Base-by-base conservation (phyloP, 2,888 invertebrate genomes). In the Neoitamus cyanurus region DNA sequence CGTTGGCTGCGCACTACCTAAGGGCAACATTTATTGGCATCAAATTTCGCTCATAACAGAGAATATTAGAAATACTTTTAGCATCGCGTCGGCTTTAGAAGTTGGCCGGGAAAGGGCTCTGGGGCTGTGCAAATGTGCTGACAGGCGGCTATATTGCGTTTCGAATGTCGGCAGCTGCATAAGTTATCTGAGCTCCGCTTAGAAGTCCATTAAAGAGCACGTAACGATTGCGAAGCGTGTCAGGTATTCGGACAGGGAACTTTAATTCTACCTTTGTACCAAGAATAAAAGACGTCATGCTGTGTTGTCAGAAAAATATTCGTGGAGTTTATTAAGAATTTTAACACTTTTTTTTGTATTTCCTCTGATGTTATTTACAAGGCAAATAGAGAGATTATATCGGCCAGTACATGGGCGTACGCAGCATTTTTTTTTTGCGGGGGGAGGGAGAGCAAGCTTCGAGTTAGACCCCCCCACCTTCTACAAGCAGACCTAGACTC, bases 11-110 rank as follows among this genome's bases (percentile, higher is more conserved):
- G 58, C 69, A 75, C 46, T 30, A 73, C 84, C 85, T 36, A 11
- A 13, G 77, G 84, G 82, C 70, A 80, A 37, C 78, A 77, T 83
- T 84, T 83, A 84, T 84, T 84, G 86, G 84, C 85, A 86, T 80
- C 86, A 84, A 84, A 85, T 85, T 85, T 84, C 80, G 75, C 80
- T 78, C 80, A 84, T 75, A 82, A 85, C 78, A 73, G 68, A 28
- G 73, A 80, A 83, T 68, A 83, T 84, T 72, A 73, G 78, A 83
- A 83, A 86, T 83, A 83, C 86, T 86, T 83, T 83, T 84, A 77
- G 37, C 37, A 36, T 84, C 83, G 37, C 37, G 20, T 82, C 31
- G 48, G 34, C 48, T 83, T 72, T 42, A 72, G 72, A 70, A 28
- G 83, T 70, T 28, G 5, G 69, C 69, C 31, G 36, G 75, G 28